Evolutionary conservation across 2,797 vertebrate species (phyloP).

Genomic region (Alcedo quadribrachys): DNA sequence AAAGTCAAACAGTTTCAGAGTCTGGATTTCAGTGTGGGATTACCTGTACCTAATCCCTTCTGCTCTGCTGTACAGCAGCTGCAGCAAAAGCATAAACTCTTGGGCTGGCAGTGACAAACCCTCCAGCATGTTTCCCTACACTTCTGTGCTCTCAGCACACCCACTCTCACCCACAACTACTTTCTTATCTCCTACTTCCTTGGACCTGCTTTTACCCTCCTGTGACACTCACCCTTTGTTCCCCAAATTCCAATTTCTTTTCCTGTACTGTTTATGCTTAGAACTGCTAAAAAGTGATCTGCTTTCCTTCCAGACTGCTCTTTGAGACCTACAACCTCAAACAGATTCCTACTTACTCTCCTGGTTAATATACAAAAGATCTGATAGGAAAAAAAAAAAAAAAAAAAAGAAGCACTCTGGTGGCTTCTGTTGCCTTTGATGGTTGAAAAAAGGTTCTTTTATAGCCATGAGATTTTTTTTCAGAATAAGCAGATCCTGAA

Average conservation of each 20-base stretch:
- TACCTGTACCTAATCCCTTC: background rate
- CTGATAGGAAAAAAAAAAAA: background rate
- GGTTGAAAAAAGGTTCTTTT: background rate
- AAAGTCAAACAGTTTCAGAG: background rate
- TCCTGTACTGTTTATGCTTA: background rate
- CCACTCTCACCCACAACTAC: background rate
- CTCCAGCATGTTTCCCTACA: background rate
- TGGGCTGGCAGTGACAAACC: background rate
- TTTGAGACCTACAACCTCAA: background rate
- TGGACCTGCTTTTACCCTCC: background rate
- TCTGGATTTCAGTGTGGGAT: background rate
- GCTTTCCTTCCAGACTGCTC: background rate
- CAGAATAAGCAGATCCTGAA: background rate
- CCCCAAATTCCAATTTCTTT: background rate
- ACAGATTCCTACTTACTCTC: background rate
- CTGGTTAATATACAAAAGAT: background rate
- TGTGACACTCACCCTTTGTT: background rate
- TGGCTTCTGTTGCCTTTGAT: background rate
- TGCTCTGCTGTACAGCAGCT: background rate
- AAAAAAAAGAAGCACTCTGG: background rate
- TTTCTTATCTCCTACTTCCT: background rate
- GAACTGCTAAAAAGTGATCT: background rate
- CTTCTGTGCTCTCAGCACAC: background rate
- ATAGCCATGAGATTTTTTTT: background rate
- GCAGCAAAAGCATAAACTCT: background rate